Percentiles rank a stretch among this genome's conserved stretches.
Evolutionary conservation across 2,797 vertebrate genomes (phyloP).

Genomic region (Melanogrammus aeglefinus): DNA sequence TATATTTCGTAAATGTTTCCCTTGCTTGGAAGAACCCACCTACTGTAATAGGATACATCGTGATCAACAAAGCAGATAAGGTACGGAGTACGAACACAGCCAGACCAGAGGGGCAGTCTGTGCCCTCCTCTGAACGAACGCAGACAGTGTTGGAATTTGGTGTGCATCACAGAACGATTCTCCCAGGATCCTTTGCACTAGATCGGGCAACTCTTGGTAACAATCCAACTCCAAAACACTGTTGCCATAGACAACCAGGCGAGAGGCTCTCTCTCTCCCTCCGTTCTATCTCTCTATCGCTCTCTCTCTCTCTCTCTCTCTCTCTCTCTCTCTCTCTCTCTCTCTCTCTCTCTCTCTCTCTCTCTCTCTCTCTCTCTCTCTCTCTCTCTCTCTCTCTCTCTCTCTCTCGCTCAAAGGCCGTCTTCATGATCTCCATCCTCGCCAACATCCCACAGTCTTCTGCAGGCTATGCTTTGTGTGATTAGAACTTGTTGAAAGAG

Average conservation of each 20-base stretch:
- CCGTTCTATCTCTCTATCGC: neutral
- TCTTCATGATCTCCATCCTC: neutral
- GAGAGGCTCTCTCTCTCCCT: slow-evolving; percentile 13
- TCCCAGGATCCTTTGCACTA: slow-evolving; percentile 41
- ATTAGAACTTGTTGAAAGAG: neutral
- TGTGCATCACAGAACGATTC: neutral
- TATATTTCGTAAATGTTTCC: too few relatives aligned
- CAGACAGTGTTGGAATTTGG: neutral
- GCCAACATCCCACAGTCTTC: too few relatives aligned
- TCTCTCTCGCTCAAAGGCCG: slow-evolving; percentile 6
- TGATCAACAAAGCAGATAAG: neutral
- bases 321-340: slow-evolving; percentile 7
- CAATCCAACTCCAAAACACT: slow-evolving; percentile 48
- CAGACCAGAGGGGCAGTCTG: too few relatives aligned
- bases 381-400: neutral
- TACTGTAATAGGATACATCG: neutral
- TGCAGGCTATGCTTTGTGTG: neutral
- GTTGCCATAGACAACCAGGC: slow-evolving; percentile 62
- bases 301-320: slow-evolving; percentile 9
- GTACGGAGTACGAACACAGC: neutral
- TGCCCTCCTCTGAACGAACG: too few relatives aligned
- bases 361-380: neutral
- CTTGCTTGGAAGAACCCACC: too few relatives aligned
- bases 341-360: neutral
- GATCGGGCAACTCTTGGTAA: slow-evolving; percentile 22